Evolutionary conservation across 2,888 invertebrate species (phyloP).

Genomic region (Eupithecia centaureata): DNA sequence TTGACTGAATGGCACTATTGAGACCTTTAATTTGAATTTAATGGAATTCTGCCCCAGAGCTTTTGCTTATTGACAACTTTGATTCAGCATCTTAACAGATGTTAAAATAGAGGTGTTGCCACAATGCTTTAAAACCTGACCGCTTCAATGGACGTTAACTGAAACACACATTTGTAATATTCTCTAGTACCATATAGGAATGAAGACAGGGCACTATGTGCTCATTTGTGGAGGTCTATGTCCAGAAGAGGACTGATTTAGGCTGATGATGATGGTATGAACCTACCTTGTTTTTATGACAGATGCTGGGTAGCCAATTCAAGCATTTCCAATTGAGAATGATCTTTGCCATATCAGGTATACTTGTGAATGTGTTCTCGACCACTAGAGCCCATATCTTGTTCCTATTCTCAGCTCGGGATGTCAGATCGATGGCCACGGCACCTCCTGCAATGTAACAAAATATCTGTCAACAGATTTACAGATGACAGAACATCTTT

Average conservation of each 20-base stretch:
- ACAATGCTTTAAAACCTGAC: neutral
- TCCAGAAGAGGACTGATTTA: too few relatives aligned
- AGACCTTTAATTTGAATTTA: too few relatives aligned
- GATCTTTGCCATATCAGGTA: constrained; percentile 95
- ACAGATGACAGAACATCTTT: too few relatives aligned
- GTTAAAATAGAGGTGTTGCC: neutral
- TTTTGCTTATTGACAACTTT: neutral
- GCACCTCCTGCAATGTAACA: constrained; percentile 86
- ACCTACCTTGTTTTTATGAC: constrained; percentile 95
- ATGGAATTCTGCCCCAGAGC: too few relatives aligned
- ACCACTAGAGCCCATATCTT: constrained; percentile 94
- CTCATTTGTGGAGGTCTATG: too few relatives aligned
- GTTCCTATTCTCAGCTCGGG: constrained; percentile 88
- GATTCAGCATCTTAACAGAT: neutral
- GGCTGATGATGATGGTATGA: neutral
- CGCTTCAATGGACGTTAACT: neutral
- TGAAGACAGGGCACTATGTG: too few relatives aligned
- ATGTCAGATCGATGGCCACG: constrained; percentile 94
- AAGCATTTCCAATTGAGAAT: constrained; percentile 90
- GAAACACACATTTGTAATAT: neutral
- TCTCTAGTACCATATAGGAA: neutral
- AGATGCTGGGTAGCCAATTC: constrained; percentile 90
- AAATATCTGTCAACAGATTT: neutral
- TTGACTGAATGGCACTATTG: too few relatives aligned
- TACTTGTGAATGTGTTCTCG: constrained; percentile 97